phyloP scores from a whole-genome alignment of 2,797 vertebrate species.

The Rhinoraja longicauda region DNA sequence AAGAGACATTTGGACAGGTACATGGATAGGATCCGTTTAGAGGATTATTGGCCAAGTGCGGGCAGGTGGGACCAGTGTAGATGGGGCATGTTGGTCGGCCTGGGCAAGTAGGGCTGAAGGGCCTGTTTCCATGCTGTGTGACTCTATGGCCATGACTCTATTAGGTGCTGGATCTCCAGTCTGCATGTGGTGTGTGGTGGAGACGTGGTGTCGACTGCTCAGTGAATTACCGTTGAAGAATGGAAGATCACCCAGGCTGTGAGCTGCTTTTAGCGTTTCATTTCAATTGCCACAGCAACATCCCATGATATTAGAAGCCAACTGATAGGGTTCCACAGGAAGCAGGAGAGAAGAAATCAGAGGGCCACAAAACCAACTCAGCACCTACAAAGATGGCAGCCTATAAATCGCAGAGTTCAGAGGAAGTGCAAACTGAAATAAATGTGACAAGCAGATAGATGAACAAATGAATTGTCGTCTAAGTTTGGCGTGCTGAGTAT shows the following conservation, averaged over 20 bases:
- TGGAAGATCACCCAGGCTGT: neutral
- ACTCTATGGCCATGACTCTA: no score
- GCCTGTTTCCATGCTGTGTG: no score
- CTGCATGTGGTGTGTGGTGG: neutral
- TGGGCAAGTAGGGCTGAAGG: no score
- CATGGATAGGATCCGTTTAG: no score
- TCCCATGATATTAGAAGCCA: neutral
- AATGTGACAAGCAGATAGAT: no score
- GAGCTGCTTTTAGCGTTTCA: neutral
- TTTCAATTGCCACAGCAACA: neutral
- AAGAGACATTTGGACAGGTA: no score
- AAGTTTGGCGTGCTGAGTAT: neutral
- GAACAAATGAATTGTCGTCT: neutral
- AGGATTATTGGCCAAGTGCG: no score
- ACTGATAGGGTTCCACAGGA: neutral
- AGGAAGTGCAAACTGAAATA: neutral
- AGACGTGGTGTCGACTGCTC: no score
- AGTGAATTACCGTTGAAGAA: neutral
- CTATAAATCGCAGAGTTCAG: neutral
- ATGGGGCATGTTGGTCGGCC: no score
- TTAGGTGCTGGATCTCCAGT: neutral
- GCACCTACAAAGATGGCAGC: neutral
- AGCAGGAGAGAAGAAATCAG: neutral
- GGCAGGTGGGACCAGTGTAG: no score
- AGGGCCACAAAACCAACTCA: neutral